Percentiles rank a stretch among this genome's conserved stretches.
phyloP scores from a whole-genome alignment of 2,888 invertebrate species.

The Camponotus fellah region DNA sequence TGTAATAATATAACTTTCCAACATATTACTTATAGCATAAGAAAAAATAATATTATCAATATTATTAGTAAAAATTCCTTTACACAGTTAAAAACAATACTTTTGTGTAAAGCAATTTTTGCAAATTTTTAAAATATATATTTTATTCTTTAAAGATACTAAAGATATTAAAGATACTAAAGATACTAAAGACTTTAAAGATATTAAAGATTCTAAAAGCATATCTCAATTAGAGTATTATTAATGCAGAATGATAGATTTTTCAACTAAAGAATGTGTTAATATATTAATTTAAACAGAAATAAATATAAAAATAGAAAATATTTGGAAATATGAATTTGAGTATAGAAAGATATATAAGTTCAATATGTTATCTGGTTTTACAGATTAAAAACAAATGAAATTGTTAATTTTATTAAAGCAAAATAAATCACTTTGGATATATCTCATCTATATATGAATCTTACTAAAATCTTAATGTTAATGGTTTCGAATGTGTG shows the following conservation, averaged over 20 bases:
- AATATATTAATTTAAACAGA: background rate
- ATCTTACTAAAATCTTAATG: conserved; percentile 3
- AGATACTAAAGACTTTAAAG: background rate
- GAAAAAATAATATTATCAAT: background rate
- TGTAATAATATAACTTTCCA: background rate
- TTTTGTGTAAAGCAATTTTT: background rate
- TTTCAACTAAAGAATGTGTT: conserved; percentile 5
- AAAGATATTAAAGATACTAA: too few species aligned
- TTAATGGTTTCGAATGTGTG: background rate
- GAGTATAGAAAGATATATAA: background rate
- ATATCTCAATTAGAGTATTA: conserved; percentile 37
- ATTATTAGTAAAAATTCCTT: background rate
- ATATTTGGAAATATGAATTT: background rate
- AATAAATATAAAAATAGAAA: conserved; percentile 12
- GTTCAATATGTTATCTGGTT: background rate
- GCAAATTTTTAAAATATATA: conserved; percentile 3
- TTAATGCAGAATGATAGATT: conserved; percentile 18
- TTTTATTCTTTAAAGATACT: background rate
- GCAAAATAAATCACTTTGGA: background rate
- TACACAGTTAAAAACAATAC: background rate
- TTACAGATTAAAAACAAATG: background rate
- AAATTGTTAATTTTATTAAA: conserved; percentile 3
- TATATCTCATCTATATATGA: background rate
- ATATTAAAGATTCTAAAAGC: background rate
- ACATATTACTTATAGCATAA: background rate